Percentiles rank a stretch among this genome's conserved stretches.
phyloP scores from a whole-genome alignment of 2,888 invertebrate genomes.

The Drosophila neutralis region DNA sequence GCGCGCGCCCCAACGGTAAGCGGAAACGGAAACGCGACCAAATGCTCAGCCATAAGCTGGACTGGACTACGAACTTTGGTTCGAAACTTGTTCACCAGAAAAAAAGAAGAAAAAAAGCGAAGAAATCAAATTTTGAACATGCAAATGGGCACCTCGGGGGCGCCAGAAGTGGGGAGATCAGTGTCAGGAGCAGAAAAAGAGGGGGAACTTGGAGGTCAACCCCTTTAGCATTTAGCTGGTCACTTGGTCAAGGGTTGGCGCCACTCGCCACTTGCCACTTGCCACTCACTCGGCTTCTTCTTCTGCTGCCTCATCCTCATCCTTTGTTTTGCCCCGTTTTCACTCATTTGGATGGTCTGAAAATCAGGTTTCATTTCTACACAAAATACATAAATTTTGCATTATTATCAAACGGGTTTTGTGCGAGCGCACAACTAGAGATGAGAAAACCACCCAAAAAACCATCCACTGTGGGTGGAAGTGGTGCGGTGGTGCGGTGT shows the following conservation, averaged over 20 bases:
- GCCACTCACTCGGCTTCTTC: constrained; percentile 20
- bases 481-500: neutral
- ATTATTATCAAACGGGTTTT: constrained; percentile 78
- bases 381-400: constrained; percentile 83
- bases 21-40: constrained; percentile 69
- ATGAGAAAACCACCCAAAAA: constrained; percentile 62
- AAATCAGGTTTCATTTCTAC: constrained; percentile 83
- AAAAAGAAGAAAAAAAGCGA: neutral
- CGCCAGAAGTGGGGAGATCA: neutral
- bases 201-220: constrained; percentile 41
- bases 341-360: constrained; percentile 67
- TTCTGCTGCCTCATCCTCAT: neutral
- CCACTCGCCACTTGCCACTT: constrained; percentile 11
- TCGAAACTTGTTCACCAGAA: constrained; percentile 9
- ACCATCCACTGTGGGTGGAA: constrained; percentile 26
- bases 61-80: constrained; percentile 36
- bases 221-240: constrained; percentile 46
- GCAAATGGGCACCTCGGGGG: neutral
- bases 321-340: constrained; percentile 27
- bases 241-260: constrained; percentile 63
- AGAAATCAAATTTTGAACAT: constrained; percentile 8
- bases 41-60: constrained; percentile 43
- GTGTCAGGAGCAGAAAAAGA: neutral
- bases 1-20: constrained; percentile 34
- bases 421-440: constrained; percentile 37